phyloP scores from a whole-genome alignment of 2,888 invertebrate genomes.

The Catocala nupta region DNA sequence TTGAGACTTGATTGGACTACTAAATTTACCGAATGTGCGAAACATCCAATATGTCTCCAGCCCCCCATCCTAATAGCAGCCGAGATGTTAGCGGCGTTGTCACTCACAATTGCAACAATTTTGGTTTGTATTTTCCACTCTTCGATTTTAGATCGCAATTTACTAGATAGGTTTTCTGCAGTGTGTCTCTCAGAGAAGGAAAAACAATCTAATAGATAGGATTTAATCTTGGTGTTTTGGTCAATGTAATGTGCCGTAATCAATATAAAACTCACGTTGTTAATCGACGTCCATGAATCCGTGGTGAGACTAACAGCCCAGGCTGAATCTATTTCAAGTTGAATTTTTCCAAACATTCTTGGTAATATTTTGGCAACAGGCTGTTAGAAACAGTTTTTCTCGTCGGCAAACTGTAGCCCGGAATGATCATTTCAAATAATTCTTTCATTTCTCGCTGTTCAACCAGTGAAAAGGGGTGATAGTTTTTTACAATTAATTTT shows the following conservation, averaged over 20 bases:
- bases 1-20: conserved; percentile 21
- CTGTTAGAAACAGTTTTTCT: background rate
- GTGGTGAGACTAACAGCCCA: conserved; percentile 29
- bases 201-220: background rate
- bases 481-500: conserved; percentile 18
- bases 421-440: background rate
- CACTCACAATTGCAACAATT: background rate
- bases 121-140: too few species aligned
- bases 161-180: background rate
- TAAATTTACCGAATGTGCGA: conserved; percentile 43
- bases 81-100: conserved; percentile 21
- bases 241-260: conserved; percentile 34
- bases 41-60: conserved; percentile 39
- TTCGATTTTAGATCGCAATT: background rate
- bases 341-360: background rate
- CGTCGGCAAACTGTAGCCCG: background rate
- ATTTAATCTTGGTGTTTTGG: too few species aligned
- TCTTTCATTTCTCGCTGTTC: conserved; percentile 5
- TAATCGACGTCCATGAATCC: conserved; percentile 34
- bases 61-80: conserved; percentile 25
- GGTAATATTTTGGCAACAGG: background rate
- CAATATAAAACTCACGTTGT: conserved; percentile 27
- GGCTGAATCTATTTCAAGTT: conserved; percentile 1
- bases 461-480: conserved; percentile 27
- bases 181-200: background rate